Evolutionary conservation across 2,888 invertebrate species (phyloP), one percentile per base, ranked within the genome.

Genomic region (Anticlea derivata): DNA sequence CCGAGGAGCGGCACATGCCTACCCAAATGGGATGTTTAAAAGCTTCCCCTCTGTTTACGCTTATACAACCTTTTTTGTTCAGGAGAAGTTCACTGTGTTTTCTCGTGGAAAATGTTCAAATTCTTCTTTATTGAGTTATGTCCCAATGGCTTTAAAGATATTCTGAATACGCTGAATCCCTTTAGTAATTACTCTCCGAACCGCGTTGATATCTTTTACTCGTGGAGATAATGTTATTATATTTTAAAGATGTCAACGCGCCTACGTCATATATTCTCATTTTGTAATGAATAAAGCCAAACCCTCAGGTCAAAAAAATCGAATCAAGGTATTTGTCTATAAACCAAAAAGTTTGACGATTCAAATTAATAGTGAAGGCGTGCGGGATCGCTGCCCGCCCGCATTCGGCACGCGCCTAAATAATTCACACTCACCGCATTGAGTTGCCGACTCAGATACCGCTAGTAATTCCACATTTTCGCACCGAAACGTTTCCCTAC

Each of bases 381-480:
- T 58, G 59, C 54, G 34, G 48, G 57, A 51, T 46, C 31, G 65
- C 66, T 63, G 55, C 50, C 63, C 41, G 69, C 68, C 75, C 78
- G 77, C 73, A 78, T 75, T 78, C 73, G 72, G 68, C 66, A 66
- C 70, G 31, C 52, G 75, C 77, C 79, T 83, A 79, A 81, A 86
- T 85, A 81, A 83, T 85, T 84, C 74, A 78, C 78, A 70, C 69
- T 74, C 69, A n/a, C n/a, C 50, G 69, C 69, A 77, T 72, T 78
- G 80, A 75, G 71, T 75, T 68, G 68, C 65, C 73, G 73, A 73
- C 66, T 76, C 79, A 73, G 73, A 80, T 76, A 67, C 79, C 79
- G 75, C 77, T 68, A 78, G 78, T 83, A 83, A 82, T 81, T 81
- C 77, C 69, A 77, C 81, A 79, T 82, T 83, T 81, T 85, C 81